Conservation (phyloP, 1,140 invertebrate genomes). For the Drosophila nasuta region DNA sequence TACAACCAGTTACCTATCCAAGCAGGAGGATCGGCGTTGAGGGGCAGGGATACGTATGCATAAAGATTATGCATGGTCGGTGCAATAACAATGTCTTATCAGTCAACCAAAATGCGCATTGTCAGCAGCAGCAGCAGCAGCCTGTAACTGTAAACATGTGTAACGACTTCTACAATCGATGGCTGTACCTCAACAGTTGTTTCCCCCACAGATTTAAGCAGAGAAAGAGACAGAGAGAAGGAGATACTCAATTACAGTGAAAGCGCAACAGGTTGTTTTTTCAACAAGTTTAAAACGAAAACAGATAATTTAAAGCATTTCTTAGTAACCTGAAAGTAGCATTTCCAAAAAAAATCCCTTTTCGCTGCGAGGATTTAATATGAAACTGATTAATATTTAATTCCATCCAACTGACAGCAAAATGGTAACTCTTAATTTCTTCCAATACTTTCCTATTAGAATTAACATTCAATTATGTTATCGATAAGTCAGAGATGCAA, state of each 20-base stretch:
- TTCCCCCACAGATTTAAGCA: no score
- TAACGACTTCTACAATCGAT: constrained; percentile 27
- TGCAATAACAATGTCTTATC: constrained; percentile 34
- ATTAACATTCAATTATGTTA: no score
- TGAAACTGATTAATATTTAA: no score
- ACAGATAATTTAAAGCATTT: constrained; percentile 1
- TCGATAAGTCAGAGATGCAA: no score
- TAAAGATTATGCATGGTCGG: constrained; percentile 17
- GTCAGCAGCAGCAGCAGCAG: constrained; percentile 6
- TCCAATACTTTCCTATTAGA: no score
- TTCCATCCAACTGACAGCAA: no score
- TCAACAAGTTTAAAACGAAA: constrained; percentile 22
- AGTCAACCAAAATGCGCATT: constrained; percentile 15
- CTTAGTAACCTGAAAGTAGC: not conserved
- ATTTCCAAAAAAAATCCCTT: not conserved
- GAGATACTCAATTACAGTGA: constrained; percentile 41
- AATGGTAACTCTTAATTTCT: no score
- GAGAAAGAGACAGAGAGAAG: not conserved
- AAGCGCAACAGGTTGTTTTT: constrained; percentile 42
- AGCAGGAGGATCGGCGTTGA: not conserved
- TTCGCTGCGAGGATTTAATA: not conserved
- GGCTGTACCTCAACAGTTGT: constrained; percentile 8
- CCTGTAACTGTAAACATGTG: constrained; percentile 41
- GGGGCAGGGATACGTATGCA: constrained; percentile 6
- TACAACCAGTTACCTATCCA: constrained; percentile 6